Evolutionary conservation across 2,888 invertebrate genomes (phyloP).

Genomic region (Eupithecia centaureata): DNA sequence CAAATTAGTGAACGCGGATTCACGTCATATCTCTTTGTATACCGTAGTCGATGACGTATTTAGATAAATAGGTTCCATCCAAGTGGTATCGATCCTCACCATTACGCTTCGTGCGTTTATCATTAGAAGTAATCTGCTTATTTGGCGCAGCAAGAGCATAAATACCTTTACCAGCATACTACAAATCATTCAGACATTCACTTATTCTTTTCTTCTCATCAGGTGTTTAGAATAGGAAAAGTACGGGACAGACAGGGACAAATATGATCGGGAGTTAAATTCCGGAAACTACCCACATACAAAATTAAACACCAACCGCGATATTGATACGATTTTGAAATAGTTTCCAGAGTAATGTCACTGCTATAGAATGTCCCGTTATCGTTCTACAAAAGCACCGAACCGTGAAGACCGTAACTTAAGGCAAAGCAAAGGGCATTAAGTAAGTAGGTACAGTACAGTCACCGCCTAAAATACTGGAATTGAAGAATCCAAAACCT

Average conservation of each 20-base stretch:
- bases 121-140: too few species aligned
- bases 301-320: background rate
- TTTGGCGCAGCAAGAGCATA: too few species aligned
- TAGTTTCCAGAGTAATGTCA: background rate
- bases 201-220: too few species aligned
- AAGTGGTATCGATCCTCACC: background rate
- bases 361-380: slow-evolving; percentile 18
- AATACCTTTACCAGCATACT: too few species aligned
- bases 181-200: too few species aligned
- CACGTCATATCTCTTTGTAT: too few species aligned
- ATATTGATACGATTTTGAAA: background rate
- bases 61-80: background rate
- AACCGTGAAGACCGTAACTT: slow-evolving; percentile 22
- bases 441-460: background rate
- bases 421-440: slow-evolving; percentile 9
- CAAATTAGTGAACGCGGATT: too few species aligned
- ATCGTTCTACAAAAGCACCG: slow-evolving; percentile 23
- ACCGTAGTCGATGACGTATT: too few species aligned
- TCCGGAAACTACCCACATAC: background rate
- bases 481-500: background rate
- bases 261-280: too few species aligned
- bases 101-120: too few species aligned
- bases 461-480: background rate
- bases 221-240: too few species aligned
- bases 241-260: too few species aligned